Evolutionary conservation across 2,113 vertebrate species (phyloP).

Genomic region (Daboia siamensis): DNA sequence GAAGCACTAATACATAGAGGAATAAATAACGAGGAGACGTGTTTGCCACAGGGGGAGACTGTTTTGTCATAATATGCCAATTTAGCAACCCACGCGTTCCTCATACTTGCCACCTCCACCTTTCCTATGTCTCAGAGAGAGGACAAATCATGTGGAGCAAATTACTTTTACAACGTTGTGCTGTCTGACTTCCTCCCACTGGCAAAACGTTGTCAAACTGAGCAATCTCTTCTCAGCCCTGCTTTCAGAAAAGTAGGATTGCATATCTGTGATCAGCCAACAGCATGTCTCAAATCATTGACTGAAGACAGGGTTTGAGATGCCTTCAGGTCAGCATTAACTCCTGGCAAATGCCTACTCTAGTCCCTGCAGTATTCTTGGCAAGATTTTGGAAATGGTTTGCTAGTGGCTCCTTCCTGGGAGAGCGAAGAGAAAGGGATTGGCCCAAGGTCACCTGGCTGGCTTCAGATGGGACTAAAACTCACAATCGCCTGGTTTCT

Average conservation of each 20-base stretch:
- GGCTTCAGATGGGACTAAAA: too few relatives aligned
- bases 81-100: rapidly evolving
- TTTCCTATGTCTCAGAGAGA: not conserved
- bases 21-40: not conserved
- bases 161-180: slow-evolving; percentile 15
- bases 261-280: not conserved
- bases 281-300: not conserved
- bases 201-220: not conserved
- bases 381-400: too few relatives aligned
- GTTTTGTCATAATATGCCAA: not conserved
- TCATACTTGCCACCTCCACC: not conserved
- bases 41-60: not conserved
- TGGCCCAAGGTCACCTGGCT: too few relatives aligned
- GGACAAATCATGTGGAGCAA: slow-evolving; percentile 6
- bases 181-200: not conserved
- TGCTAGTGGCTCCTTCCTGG: too few relatives aligned
- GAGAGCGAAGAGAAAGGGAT: too few relatives aligned
- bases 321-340: not conserved
- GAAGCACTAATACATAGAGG: not conserved
- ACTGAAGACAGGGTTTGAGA: not conserved
- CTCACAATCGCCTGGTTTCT: too few relatives aligned
- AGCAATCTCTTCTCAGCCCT: not conserved
- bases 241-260: not conserved
- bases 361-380: not conserved
- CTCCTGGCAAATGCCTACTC: not conserved